Percentiles rank a stretch among this genome's conserved stretches.
Conservation (phyloP, 1,140 invertebrate species). For the Platorchestia sp. region DNA sequence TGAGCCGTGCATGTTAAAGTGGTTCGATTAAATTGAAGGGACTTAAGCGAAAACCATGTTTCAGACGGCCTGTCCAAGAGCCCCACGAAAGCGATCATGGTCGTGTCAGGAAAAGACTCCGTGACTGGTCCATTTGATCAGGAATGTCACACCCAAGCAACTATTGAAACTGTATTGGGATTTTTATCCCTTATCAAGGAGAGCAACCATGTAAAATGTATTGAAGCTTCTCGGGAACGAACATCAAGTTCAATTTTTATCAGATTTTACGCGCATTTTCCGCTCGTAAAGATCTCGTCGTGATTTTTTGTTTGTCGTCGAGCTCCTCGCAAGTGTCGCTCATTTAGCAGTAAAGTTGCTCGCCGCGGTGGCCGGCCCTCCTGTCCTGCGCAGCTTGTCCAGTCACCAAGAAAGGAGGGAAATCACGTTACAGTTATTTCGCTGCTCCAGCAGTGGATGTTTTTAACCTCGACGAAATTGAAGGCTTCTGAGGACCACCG, state of each 20-base stretch:
- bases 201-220: constrained; percentile 25
- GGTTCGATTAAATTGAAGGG: not conserved
- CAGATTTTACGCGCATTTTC: constrained; percentile 47
- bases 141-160: constrained; percentile 10
- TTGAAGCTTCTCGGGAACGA: constrained; percentile 12
- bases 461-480: not conserved
- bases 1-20: not conserved
- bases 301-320: constrained; percentile 37
- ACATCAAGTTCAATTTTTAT: constrained; percentile 56
- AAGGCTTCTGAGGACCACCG: not conserved
- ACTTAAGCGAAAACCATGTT: not conserved
- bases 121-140: constrained; percentile 27
- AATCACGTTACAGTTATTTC: not conserved
- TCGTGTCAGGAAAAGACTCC: not conserved
- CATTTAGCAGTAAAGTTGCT: not conserved
- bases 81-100: constrained; percentile 4
- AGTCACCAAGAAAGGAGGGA: not conserved
- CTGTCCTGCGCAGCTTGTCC: not conserved
- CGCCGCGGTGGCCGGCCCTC: not conserved
- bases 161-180: constrained; percentile 12
- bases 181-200: constrained; percentile 23
- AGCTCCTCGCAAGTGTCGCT: constrained; percentile 32
- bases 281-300: constrained; percentile 29
- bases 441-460: not conserved
- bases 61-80: not conserved